phyloP scores from a whole-genome alignment of 92 coral and sea anemone genomes.

The Epizoanthus stellaris region DNA sequence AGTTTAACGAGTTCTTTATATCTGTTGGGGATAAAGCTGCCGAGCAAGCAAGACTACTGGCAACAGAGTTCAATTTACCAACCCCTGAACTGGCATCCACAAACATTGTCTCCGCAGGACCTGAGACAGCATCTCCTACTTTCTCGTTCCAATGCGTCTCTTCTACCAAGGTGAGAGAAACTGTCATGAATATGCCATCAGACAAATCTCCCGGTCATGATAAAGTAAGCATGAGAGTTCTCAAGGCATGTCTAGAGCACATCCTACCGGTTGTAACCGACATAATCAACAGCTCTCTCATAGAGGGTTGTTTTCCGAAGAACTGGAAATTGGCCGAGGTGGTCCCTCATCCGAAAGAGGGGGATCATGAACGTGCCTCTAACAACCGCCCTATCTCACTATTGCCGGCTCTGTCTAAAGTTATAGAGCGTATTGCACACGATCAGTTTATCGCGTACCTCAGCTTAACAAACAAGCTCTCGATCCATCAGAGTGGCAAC shows the following conservation, averaged over 20 bases:
- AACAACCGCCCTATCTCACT: conserved; percentile 57
- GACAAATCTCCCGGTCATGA: conserved; percentile 43
- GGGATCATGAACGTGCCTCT: conserved; percentile 40
- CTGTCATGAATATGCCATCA: conserved; percentile 38
- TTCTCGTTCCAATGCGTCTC: background rate
- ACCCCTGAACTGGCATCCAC: conserved; percentile 25
- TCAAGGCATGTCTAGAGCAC: conserved; percentile 34
- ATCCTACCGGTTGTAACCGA: conserved; percentile 11
- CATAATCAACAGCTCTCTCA: conserved; percentile 25
- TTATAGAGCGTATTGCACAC: conserved; percentile 17
- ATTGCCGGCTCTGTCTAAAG: conserved; percentile 54
- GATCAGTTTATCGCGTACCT: conserved; percentile 13
- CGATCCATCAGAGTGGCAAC: conserved; percentile 12
- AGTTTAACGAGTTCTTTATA: background rate
- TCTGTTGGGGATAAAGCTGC: background rate
- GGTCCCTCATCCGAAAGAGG: conserved; percentile 37
- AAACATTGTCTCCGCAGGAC: too few relatives aligned
- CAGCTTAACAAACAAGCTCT: background rate
- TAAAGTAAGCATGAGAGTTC: conserved; percentile 39
- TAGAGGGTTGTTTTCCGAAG: conserved; percentile 10
- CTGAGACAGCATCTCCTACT: background rate
- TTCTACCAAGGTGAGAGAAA: conserved; percentile 2
- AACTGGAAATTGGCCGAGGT: conserved; percentile 47
- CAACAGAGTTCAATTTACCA: background rate
- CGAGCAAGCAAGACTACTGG: background rate